Conservation (phyloP, 2,888 invertebrate genomes). For the Strigamia maritima region DNA sequence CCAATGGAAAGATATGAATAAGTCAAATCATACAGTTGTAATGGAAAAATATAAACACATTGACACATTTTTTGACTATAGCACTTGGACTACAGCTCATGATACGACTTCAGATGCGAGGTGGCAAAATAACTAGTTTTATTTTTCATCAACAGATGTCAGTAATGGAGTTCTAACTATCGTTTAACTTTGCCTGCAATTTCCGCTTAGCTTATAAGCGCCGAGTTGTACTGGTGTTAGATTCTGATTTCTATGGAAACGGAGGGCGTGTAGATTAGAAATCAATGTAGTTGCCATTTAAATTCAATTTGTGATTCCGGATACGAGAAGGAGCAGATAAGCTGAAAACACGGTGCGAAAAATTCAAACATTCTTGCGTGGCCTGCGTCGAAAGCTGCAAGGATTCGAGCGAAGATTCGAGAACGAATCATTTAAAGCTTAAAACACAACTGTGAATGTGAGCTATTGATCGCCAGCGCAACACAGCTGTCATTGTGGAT, state of each 20-base stretch:
- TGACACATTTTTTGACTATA: too few species aligned
- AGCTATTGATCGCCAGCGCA: not conserved
- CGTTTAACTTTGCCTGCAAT: too few species aligned
- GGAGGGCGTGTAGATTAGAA: not conserved
- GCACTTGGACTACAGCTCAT: too few species aligned
- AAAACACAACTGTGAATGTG: not conserved
- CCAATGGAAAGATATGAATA: too few species aligned
- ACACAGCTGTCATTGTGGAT: constrained; percentile 1
- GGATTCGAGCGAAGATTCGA: too few species aligned
- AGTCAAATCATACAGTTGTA: too few species aligned
- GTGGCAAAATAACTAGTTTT: too few species aligned
- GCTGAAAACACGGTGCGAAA: not conserved
- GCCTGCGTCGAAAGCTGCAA: not conserved
- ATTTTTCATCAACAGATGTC: too few species aligned
- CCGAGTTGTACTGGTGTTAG: not conserved
- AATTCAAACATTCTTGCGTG: not conserved
- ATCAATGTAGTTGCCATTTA: not conserved
- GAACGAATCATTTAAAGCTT: not conserved
- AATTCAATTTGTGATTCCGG: not conserved
- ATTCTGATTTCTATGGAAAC: not conserved
- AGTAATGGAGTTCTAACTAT: too few species aligned
- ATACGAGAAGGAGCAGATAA: not conserved
- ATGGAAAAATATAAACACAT: too few species aligned
- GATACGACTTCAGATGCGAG: too few species aligned
- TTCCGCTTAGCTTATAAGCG: too few species aligned